Evolutionary conservation across 2,113 vertebrate genomes (phyloP), one percentile per base, ranked within the genome.

Genomic region (Nycticryphes semicollaris): DNA sequence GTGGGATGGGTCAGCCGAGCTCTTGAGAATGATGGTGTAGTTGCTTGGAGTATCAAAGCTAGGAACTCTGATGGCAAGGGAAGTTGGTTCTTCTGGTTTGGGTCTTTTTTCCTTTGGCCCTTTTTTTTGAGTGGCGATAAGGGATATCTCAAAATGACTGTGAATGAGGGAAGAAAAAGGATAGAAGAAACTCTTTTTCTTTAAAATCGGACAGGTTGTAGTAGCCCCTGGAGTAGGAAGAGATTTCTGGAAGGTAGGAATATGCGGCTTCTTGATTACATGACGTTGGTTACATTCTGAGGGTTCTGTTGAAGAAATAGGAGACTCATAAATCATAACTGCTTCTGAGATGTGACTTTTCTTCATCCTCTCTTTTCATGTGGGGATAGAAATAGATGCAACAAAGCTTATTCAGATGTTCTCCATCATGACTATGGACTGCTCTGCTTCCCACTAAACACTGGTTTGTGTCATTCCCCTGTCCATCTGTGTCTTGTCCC

Each of bases 51-150:
- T 73, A 19, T 50, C 35, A 10, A 19, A 10, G 7, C 14, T 41
- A 15, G 37, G 47, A 84, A 14, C 16, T 54, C 25, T 48, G 5
- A 15, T 69, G 35, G 18, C 10, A n/a, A 4, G 56, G 31, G 3
- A 39, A 57, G 14, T 12, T 92, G 22, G 13, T 25, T 88, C 30
- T 82, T 76, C 33, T 60, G 28, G 28, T 24, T 77, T 23, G 17
- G 4, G 11, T 22, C 20, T 28, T 19, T n/a, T 9, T 3, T 7
- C 3, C 12, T 3, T 79, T 47, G 19, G 9, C 18, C 12, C 2
- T 68, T 22, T 59, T 59, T 69, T 39, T 9, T 62, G 7, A 41
- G 9, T 53, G n/a, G 3, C 10, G 79, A 0, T 74, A 77, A 86
- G 3, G 5, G 15, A 1, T 79, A 35, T 77, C 4, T 83, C 12